Evolutionary conservation across 2,113 vertebrate species (phyloP), one percentile per base, ranked within the genome.

Genomic region (Gymnorhina tibicen): DNA sequence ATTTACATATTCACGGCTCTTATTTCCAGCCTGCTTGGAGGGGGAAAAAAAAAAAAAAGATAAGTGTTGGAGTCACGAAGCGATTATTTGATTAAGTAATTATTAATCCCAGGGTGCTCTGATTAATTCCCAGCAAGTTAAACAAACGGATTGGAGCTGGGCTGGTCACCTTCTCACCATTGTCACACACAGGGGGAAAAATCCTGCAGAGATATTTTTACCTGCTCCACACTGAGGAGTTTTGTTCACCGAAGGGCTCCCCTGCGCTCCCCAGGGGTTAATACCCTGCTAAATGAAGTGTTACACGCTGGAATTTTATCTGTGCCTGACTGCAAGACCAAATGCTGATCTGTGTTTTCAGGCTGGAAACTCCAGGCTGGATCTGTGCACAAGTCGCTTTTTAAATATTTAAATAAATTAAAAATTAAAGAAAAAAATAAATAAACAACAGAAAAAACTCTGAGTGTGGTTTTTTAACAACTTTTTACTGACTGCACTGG

Each of bases 11-110:
- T 98, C 97, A 93, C 96, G 59, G 97, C 96, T 97, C 97, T 94
- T 97, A 98, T 98, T 98, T 98, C 98, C 98, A 98, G 93, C 67
- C 87, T 74, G 73, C 93, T 96, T 94, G 91, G 97, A 96, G 55
- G 88, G 7, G 3, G 16, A 27, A 32, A 28, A 69, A 74, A 39
- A 39, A 96, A 95, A 91, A 96, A 91, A 97, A 96, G 93, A 95
- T 97, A 96, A 96, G 95, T 98, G 97, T 98, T 97, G 97, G 92
- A 97, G 95, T 97, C 97, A 97, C 96, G 63, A 95, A 90, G 95
- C 85, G 87, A 98, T 98, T 98, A 98, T 98, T 98, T 98, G 98
- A 98, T 98, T 98, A 98, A 98, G 96, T 98, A 98, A 98, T 98
- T 98, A 98, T 98, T 98, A 98, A 98, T 97, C 98, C 98, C 98